A percentile compares a stretch with the other conserved stretches of the same genome.
phyloP scores from a whole-genome alignment of 2,797 vertebrate species.

The Molossus alvarezi region DNA sequence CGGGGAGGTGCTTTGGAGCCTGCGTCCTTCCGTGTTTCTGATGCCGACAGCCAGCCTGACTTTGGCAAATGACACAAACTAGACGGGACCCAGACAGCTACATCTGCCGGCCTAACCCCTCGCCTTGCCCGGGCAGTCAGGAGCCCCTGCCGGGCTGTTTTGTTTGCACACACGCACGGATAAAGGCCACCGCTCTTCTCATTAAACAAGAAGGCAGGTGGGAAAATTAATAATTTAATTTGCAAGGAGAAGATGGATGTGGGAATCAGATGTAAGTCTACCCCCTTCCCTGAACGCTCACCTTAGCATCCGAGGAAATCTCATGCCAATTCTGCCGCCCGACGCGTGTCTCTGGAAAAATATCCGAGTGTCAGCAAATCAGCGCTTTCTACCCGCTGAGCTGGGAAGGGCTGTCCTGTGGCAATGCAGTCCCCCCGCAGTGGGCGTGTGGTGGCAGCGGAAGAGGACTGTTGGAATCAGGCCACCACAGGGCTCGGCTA shows the following conservation, averaged over 20 bases:
- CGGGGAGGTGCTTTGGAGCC: background rate
- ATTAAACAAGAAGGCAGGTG: conserved; percentile 90
- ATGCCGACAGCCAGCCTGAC: conserved; percentile 85
- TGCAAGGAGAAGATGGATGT: conserved; percentile 88
- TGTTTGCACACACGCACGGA: conserved; percentile 88
- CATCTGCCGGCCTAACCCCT: conserved; percentile 86
- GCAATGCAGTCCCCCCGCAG: background rate
- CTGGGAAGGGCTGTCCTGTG: conserved; percentile 41
- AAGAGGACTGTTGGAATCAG: background rate
- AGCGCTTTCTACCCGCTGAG: conserved; percentile 56
- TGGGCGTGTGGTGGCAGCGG: background rate
- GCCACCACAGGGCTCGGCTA: background rate
- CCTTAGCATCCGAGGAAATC: conserved; percentile 81
- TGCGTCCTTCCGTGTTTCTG: conserved; percentile 71
- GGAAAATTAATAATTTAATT: conserved; percentile 91
- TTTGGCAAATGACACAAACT: conserved; percentile 87
- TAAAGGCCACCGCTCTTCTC: conserved; percentile 89
- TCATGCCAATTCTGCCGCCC: conserved; percentile 77
- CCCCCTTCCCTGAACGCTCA: conserved; percentile 81
- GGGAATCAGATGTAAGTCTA: conserved; percentile 85
- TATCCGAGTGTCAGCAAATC: background rate
- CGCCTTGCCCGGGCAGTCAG: conserved; percentile 86
- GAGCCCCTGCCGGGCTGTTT: conserved; percentile 89
- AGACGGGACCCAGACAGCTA: conserved; percentile 85
- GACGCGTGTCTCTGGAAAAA: conserved; percentile 78